Evolutionary conservation across 2,797 vertebrate genomes (phyloP).

Genomic region (Lepidocolaptes lacrymiger): DNA sequence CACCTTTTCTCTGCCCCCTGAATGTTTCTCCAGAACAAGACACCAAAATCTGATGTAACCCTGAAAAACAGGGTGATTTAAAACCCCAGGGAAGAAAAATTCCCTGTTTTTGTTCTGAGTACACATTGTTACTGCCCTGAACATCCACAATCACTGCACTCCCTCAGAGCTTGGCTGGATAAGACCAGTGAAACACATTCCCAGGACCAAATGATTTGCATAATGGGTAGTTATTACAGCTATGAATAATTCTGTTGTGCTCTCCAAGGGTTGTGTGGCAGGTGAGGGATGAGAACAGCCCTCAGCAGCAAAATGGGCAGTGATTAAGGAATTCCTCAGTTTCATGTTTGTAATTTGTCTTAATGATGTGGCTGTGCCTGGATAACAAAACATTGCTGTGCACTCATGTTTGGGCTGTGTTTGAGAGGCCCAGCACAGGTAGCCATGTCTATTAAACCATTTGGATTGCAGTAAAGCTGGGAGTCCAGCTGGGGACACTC

Average conservation of each 20-base stretch:
- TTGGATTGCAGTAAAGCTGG: neutral
- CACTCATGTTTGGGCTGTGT: neutral
- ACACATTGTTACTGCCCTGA: neutral
- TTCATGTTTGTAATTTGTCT: neutral
- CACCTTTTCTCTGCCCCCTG: neutral
- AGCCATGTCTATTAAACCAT: neutral
- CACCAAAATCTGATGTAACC: neutral
- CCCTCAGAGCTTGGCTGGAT: neutral
- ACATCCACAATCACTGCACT: neutral
- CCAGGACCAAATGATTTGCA: neutral
- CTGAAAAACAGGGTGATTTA: neutral
- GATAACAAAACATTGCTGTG: neutral
- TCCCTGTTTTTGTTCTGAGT: neutral
- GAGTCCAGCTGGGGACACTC: neutral
- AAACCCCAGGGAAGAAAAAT: neutral
- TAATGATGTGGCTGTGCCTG: neutral
- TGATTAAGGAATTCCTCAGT: neutral
- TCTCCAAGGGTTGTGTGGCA: neutral
- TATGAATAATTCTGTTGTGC: neutral
- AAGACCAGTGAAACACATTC: neutral
- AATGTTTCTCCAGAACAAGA: neutral
- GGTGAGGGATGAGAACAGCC: neutral
- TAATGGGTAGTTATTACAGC: constrained; percentile 3
- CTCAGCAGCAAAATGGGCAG: neutral
- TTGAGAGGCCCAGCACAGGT: neutral